These are phyloP conservation scores for Pollenia labialis DNA, from an alignment of 2,888 invertebrate species.

Conservation along the genomic window DNA sequence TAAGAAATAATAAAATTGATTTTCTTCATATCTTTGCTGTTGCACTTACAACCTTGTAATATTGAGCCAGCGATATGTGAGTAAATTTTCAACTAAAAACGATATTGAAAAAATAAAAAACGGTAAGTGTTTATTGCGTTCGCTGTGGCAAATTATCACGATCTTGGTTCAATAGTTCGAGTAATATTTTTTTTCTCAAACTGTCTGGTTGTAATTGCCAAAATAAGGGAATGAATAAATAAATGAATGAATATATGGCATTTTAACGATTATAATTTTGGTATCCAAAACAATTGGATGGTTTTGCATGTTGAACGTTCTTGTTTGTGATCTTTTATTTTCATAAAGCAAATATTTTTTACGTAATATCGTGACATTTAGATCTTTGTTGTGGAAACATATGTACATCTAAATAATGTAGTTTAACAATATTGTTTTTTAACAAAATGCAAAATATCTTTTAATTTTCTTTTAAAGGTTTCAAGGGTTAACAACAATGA, in stretches of 20 bases:
- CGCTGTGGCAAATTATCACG: conserved; percentile 68
- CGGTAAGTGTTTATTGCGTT: conserved; percentile 69
- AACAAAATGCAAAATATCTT: not conserved
- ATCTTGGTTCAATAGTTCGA: conserved; percentile 70
- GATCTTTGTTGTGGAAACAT: not conserved
- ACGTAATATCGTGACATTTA: conserved; percentile 54
- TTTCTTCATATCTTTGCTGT: too few relatives aligned
- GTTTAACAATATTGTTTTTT: not conserved
- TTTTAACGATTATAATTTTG: conserved; percentile 69
- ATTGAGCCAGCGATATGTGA: too few relatives aligned
- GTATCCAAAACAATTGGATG: conserved; percentile 23
- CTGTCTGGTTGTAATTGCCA: conserved; percentile 5
- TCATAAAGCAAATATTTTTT: conserved; percentile 30
- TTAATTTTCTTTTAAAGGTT: not conserved
- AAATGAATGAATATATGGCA: conserved; percentile 49
- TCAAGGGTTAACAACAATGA: too few relatives aligned
- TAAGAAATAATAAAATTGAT: too few relatives aligned
- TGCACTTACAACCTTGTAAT: too few relatives aligned
- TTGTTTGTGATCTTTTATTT: conserved; percentile 2
- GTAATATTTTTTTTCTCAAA: conserved; percentile 26
- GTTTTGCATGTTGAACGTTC: conserved; percentile 35
- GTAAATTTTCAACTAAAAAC: not conserved
- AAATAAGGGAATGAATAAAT: conserved; percentile 47
- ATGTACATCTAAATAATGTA: not conserved
- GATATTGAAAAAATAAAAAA: conserved; percentile 10